Evolutionary conservation across 37 sponge, comb jelly and placozoan genomes (phyloP).

Genomic region (Halisarca cf. caerulea): DNA sequence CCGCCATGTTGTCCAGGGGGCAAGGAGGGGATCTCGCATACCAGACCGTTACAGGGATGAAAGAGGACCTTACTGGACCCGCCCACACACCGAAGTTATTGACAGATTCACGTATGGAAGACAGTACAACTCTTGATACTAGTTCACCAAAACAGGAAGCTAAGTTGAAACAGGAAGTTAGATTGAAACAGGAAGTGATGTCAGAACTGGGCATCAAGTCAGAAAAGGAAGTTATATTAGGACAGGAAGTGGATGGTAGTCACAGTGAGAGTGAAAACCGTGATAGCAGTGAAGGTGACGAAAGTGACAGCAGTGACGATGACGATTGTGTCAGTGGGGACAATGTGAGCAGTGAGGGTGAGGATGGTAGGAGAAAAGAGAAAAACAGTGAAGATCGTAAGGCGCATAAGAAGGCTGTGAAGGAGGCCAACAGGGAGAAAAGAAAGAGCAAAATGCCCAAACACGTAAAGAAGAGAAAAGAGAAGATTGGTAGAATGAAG

Average conservation of each 20-base stretch:
- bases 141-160: background rate
- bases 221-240: background rate
- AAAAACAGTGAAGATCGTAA: conserved; percentile 22
- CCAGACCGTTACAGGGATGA: conserved; percentile 81
- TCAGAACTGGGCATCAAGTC: background rate
- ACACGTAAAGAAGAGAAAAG: conserved; percentile 82
- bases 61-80: conserved; percentile 76
- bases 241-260: background rate
- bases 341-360: background rate
- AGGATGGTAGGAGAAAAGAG: background rate
- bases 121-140: background rate
- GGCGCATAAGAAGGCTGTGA: conserved; percentile 83
- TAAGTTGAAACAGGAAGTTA: background rate
- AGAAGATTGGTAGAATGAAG: conserved; percentile 50
- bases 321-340: background rate
- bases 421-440: conserved; percentile 86
- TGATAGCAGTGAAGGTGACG: background rate
- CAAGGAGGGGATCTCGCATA: conserved; percentile 60
- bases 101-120: background rate
- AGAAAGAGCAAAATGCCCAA: conserved; percentile 88
- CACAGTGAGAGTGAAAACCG: background rate
- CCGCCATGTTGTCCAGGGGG: conserved; percentile 43
- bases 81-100: conserved; percentile 50
- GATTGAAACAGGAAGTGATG: background rate
- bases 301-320: background rate